Evolutionary conservation across 2,797 vertebrate species (phyloP).

Genomic region (Myotis daubentonii): DNA sequence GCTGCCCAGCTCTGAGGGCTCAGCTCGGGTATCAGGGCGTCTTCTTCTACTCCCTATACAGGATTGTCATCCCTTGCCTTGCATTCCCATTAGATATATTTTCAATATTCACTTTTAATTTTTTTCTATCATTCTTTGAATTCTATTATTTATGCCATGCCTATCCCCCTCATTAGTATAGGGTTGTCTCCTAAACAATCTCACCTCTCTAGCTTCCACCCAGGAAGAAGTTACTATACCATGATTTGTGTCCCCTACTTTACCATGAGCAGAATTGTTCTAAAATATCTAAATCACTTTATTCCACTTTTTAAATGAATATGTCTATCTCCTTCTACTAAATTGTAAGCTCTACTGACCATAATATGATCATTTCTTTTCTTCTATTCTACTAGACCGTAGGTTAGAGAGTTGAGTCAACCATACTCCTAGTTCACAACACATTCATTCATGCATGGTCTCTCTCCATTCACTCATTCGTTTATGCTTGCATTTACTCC

Average conservation of each 20-base stretch:
- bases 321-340: neutral
- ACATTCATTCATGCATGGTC: neutral
- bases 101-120: slow-evolving; percentile 1
- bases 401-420: neutral
- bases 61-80: neutral
- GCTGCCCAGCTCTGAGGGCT: neutral
- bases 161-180: neutral
- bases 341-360: neutral
- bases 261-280: neutral
- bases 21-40: neutral
- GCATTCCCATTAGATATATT: neutral
- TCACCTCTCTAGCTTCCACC: neutral
- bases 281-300: neutral
- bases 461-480: neutral
- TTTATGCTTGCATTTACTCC: neutral
- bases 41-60: neutral
- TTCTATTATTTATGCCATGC: neutral
- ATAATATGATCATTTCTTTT: neutral
- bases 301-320: neutral
- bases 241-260: neutral
- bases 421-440: neutral
- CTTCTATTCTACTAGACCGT: neutral
- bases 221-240: neutral
- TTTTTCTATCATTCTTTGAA: neutral
- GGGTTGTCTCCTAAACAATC: neutral